phyloP scores from a whole-genome alignment of 1,140 invertebrate genomes.

The Cataglyphis hispanica region DNA sequence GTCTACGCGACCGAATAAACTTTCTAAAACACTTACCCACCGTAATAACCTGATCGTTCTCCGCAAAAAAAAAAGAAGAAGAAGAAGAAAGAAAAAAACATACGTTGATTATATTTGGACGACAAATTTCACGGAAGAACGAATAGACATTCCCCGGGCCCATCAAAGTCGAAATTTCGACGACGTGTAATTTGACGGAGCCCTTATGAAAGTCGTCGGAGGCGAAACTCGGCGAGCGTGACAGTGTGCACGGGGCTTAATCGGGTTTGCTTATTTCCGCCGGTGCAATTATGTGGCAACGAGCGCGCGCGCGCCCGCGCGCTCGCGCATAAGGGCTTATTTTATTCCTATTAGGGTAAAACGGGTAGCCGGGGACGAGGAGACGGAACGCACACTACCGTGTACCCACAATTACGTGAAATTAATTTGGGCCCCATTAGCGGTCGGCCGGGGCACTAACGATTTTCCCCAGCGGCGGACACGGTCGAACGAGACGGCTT shows the following conservation, averaged over 20 bases:
- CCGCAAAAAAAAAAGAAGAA: neutral
- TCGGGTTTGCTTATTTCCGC: conserved; percentile 85
- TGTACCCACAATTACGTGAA: conserved; percentile 83
- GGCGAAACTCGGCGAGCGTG: conserved; percentile 78
- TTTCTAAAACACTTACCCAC: conserved; percentile 12
- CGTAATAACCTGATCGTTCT: neutral
- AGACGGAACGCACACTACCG: conserved; percentile 39
- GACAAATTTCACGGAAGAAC: conserved; percentile 44
- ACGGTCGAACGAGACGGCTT: conserved; percentile 48
- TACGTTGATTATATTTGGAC: neutral
- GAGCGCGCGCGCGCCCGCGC: conserved; percentile 54
- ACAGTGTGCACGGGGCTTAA: conserved; percentile 80
- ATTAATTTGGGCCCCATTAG: conserved; percentile 85
- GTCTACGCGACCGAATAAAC: neutral
- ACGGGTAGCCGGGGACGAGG: conserved; percentile 75
- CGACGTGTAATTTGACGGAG: conserved; percentile 63
- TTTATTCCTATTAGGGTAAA: conserved; percentile 86
- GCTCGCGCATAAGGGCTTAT: conserved; percentile 79
- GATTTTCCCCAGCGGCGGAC: conserved; percentile 78
- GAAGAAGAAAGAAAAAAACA: neutral
- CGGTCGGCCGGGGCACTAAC: conserved; percentile 77
- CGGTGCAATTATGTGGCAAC: conserved; percentile 79
- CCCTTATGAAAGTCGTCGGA: conserved; percentile 54
- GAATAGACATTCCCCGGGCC: neutral
- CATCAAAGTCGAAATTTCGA: conserved; percentile 65